phyloP scores from a whole-genome alignment of 1,140 invertebrate species.

The Drosophila virilis region DNA sequence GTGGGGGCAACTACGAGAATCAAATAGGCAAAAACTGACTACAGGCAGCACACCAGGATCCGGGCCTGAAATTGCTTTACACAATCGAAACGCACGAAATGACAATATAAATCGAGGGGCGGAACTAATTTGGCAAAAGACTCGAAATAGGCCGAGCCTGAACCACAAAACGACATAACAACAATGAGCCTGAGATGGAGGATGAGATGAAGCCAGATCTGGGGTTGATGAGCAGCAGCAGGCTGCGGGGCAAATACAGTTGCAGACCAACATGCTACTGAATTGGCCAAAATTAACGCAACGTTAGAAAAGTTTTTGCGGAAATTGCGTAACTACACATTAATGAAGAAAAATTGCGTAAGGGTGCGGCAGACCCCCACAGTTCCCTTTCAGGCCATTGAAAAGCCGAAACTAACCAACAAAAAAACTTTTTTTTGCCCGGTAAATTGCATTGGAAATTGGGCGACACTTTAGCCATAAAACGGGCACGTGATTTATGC shows the following conservation, averaged over 20 bases:
- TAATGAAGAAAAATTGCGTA: slow-evolving; percentile 78
- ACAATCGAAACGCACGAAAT: slow-evolving; percentile 82
- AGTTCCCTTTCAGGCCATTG: not conserved
- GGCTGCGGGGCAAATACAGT: slow-evolving; percentile 30
- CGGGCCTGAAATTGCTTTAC: slow-evolving; percentile 69
- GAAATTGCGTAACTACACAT: slow-evolving; percentile 79
- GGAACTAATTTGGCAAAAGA: slow-evolving; percentile 82
- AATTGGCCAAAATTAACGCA: slow-evolving; percentile 82
- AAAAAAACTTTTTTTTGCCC: slow-evolving; percentile 43
- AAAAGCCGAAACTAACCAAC: slow-evolving; percentile 20
- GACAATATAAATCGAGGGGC: slow-evolving; percentile 82
- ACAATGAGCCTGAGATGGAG: slow-evolving; percentile 35
- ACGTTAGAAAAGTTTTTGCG: slow-evolving; percentile 68
- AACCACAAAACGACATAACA: slow-evolving; percentile 73
- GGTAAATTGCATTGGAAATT: slow-evolving; percentile 61
- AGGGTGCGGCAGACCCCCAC: not conserved
- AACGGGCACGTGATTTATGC: slow-evolving; percentile 73
- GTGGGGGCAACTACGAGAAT: slow-evolving; percentile 9
- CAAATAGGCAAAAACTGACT: slow-evolving; percentile 33
- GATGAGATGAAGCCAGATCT: slow-evolving; percentile 4
- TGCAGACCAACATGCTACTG: slow-evolving; percentile 29
- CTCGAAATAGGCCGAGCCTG: slow-evolving; percentile 73
- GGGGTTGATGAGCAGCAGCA: slow-evolving; percentile 3
- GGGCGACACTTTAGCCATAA: slow-evolving; percentile 78
- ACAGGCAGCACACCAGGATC: not conserved